Conservation (phyloP, 1,140 invertebrate genomes). For the Campodea augens region DNA sequence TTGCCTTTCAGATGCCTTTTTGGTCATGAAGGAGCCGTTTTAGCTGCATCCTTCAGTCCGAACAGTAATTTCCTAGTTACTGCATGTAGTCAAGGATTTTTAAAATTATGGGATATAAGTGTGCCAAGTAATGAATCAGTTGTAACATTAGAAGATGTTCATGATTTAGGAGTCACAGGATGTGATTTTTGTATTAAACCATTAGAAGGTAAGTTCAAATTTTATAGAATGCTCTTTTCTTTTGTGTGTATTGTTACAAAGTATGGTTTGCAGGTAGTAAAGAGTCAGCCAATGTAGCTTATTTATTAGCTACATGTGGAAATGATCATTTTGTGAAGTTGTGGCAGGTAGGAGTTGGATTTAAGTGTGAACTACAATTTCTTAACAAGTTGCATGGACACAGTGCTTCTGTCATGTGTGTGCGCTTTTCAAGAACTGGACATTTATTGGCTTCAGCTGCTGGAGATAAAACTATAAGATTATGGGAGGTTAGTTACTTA, state of each 20-base stretch:
- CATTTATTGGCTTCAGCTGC: constrained; percentile 38
- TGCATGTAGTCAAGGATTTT: constrained; percentile 40
- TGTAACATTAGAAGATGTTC: constrained; percentile 37
- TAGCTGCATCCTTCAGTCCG: constrained; percentile 38
- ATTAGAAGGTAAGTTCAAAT: too few species aligned
- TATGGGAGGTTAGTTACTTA: constrained; percentile 38
- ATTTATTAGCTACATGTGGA: constrained; percentile 43
- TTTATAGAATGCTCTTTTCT: too few species aligned
- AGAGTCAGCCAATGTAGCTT: constrained; percentile 16
- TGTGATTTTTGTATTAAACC: constrained; percentile 33
- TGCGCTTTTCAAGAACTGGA: constrained; percentile 38
- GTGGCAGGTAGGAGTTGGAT: constrained; percentile 38
- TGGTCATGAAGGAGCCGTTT: constrained; percentile 46
- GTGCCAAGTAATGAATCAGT: constrained; percentile 15
- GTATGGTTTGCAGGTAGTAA: too few species aligned
- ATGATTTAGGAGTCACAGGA: constrained; percentile 50
- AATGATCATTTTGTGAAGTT: constrained; percentile 52
- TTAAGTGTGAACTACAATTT: constrained; percentile 16
- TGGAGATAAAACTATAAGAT: constrained; percentile 44
- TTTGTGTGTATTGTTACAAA: too few species aligned
- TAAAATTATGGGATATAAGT: constrained; percentile 39
- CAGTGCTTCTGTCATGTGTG: constrained; percentile 35
- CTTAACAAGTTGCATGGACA: constrained; percentile 20
- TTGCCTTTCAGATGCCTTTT: too few species aligned
- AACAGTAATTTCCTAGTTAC: constrained; percentile 44